phyloP scores from a whole-genome alignment of 1,140 invertebrate genomes.

The Aphaenogaster ashmeadi region DNA sequence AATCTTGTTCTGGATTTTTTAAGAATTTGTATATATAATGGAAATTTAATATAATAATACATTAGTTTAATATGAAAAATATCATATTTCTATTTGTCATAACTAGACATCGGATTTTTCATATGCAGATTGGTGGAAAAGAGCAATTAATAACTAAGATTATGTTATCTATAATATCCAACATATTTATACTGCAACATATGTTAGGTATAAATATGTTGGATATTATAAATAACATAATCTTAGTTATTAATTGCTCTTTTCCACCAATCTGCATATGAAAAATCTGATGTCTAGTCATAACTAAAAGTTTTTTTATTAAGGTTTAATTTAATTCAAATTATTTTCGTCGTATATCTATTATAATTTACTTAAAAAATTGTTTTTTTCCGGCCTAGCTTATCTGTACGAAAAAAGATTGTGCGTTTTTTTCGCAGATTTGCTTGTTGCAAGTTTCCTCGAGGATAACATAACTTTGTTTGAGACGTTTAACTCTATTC shows the following conservation, averaged over 20 bases:
- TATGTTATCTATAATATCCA: no score
- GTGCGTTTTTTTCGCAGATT: conserved; percentile 23
- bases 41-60: background rate
- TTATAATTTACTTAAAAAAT: conserved; percentile 7
- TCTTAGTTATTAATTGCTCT: no score
- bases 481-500: conserved; percentile 53
- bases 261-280: no score
- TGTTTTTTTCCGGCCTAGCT: conserved; percentile 3
- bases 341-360: background rate
- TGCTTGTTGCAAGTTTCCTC: conserved; percentile 37
- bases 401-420: conserved; percentile 26
- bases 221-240: no score
- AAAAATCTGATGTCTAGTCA: no score
- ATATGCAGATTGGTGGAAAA: no score
- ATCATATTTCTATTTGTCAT: background rate
- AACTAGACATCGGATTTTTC: no score
- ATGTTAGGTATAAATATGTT: no score
- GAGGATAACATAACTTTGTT: conserved; percentile 56
- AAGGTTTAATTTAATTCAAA: background rate
- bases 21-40: background rate
- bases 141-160: no score
- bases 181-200: no score
- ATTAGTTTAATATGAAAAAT: background rate
- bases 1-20: background rate
- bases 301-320: background rate